Conservation (phyloP, 2,888 invertebrate genomes). For the Andrena marginata region DNA sequence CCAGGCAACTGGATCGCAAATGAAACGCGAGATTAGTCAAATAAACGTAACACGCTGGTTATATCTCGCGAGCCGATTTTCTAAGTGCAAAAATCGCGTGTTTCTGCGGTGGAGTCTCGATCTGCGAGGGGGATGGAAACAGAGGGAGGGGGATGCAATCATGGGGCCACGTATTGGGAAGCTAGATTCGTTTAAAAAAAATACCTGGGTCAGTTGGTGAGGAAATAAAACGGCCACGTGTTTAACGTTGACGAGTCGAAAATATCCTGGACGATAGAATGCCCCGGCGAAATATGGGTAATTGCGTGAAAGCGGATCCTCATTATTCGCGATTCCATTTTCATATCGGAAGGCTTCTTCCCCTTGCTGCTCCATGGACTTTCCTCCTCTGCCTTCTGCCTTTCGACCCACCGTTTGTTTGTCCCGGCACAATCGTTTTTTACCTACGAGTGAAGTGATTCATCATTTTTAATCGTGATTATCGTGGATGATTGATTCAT, state of each 20-base stretch:
- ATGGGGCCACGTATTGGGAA: too few species aligned
- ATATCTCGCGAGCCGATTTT: not conserved
- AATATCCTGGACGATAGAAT: conserved; percentile 23
- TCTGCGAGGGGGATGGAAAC: too few species aligned
- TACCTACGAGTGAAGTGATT: conserved; percentile 12
- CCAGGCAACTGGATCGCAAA: not conserved
- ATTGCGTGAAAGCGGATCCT: conserved; percentile 33
- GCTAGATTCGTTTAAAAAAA: too few species aligned
- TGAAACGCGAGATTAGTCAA: not conserved
- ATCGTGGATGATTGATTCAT: conserved; percentile 45
- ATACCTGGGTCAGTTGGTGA: too few species aligned
- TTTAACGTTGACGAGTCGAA: conserved; percentile 30
- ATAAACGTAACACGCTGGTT: not conserved
- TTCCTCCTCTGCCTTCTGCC: not conserved
- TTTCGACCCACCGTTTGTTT: conserved; percentile 12
- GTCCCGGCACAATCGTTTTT: conserved; percentile 6
- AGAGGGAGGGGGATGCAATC: too few species aligned
- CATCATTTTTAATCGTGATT: conserved; percentile 33
- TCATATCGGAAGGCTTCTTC: not conserved
- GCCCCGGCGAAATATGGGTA: conserved; percentile 23
- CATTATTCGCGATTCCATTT: conserved; percentile 28
- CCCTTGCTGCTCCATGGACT: not conserved
- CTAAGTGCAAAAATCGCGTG: not conserved
- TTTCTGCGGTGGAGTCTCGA: too few species aligned
- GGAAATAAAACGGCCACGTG: not conserved